Evolutionary conservation across 1,140 invertebrate species (phyloP).

Genomic region (Venustaconcha ellipsiformis): DNA sequence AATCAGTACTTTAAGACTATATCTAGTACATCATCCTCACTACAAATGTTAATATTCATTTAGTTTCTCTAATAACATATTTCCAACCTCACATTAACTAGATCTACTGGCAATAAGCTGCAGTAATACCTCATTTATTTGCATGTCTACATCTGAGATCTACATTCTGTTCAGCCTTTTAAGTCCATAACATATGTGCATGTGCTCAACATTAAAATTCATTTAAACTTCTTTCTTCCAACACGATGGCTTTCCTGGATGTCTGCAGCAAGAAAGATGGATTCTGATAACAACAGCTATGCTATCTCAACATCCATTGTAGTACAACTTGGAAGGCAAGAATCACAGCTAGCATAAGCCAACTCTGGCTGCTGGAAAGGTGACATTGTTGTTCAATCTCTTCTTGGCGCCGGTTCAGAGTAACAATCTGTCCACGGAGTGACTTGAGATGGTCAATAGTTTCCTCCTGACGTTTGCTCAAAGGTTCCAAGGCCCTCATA

Average conservation of each 20-base stretch:
- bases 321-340: slow-evolving; percentile 55
- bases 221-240: no score
- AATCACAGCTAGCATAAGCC: slow-evolving; percentile 53
- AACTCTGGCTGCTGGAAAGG: slow-evolving; percentile 30
- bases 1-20: no score
- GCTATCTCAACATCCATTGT: slow-evolving; percentile 53
- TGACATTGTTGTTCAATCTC: slow-evolving; percentile 4
- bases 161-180: no score
- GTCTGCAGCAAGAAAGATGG: neutral
- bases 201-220: no score
- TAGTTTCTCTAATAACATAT: no score
- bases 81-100: no score
- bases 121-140: no score
- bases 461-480: slow-evolving; percentile 49
- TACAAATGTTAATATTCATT: no score
- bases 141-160: no score
- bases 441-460: slow-evolving; percentile 37
- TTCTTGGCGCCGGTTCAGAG: slow-evolving; percentile 13
- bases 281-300: neutral
- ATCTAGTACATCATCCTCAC: no score
- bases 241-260: neutral
- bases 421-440: slow-evolving; percentile 44
- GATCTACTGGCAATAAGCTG: no score
- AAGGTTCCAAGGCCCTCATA: slow-evolving; percentile 42
- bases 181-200: no score